These are phyloP conservation scores for Oreocharis arfaki DNA, from an alignment of 2,113 vertebrate genomes.

Conservation along the genomic window DNA sequence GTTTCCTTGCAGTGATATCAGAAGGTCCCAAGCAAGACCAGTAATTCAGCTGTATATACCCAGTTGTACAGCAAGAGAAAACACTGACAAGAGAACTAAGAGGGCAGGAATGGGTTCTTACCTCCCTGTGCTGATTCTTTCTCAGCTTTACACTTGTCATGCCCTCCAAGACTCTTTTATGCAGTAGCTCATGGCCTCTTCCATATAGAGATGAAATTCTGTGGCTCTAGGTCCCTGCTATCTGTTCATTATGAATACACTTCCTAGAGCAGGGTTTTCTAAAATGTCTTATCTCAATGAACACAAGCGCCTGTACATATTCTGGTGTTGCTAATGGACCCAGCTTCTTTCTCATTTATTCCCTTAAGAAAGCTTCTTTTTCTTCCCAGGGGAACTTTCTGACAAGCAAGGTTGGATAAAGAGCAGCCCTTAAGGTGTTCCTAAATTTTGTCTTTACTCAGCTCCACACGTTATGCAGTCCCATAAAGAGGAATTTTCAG, in stretches of 20 bases:
- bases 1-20: neutral
- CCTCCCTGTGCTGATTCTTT: neutral
- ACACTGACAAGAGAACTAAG: neutral
- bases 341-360: neutral
- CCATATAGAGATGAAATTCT: neutral
- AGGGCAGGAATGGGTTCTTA: neutral
- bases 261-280: neutral
- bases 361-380: neutral
- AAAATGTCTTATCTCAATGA: neutral
- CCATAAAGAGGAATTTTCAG: neutral
- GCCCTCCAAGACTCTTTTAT: neutral
- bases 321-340: neutral
- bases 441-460: neutral
- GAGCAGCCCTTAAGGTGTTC: neutral
- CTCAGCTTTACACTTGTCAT: neutral
- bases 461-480: rapidly evolving
- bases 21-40: neutral
- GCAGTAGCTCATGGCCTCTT: neutral
- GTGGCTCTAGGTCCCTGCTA: neutral
- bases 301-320: neutral
- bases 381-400: neutral
- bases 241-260: neutral
- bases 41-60: neutral
- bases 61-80: neutral
- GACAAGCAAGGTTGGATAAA: neutral